Evolutionary conservation across 1,140 invertebrate species (phyloP).

Genomic region (Drosophila kepulauana): DNA sequence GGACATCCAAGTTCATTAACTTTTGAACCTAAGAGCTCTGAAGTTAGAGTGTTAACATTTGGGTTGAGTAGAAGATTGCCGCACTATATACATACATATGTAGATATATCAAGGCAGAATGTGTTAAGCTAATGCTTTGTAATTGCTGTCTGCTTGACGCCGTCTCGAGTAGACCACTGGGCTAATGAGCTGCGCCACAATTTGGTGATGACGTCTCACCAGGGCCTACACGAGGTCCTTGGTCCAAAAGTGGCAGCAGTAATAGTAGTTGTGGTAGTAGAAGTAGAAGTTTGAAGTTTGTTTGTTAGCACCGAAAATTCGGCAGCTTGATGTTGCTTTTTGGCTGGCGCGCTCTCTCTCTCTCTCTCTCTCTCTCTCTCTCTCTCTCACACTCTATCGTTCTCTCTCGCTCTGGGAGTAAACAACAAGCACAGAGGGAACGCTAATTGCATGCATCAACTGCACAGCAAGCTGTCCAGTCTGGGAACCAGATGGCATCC

Average conservation of each 20-base stretch:
- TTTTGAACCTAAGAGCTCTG: not conserved
- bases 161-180: constrained; percentile 21
- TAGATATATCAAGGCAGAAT: not conserved
- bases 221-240: not conserved
- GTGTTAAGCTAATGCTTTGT: constrained; percentile 18
- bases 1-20: not conserved
- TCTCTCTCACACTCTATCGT: too few species aligned
- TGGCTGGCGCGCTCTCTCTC: not conserved
- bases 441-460: constrained; percentile 52
- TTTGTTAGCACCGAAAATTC: constrained; percentile 15
- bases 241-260: not conserved
- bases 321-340: constrained; percentile 7
- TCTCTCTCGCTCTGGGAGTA: not conserved
- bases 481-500: constrained; percentile 37
- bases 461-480: constrained; percentile 34
- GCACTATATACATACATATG: too few species aligned
- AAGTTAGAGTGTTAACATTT: not conserved
- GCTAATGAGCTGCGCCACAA: constrained; percentile 34
- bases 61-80: constrained; percentile 1
- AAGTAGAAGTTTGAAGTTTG: not conserved
- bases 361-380: too few species aligned
- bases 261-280: not conserved
- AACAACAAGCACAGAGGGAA: constrained; percentile 40
- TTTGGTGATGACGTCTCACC: constrained; percentile 8
- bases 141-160: constrained; percentile 39